Evolutionary conservation across 2,888 invertebrate genomes (phyloP).

Genomic region (Itoplectis maculator): DNA sequence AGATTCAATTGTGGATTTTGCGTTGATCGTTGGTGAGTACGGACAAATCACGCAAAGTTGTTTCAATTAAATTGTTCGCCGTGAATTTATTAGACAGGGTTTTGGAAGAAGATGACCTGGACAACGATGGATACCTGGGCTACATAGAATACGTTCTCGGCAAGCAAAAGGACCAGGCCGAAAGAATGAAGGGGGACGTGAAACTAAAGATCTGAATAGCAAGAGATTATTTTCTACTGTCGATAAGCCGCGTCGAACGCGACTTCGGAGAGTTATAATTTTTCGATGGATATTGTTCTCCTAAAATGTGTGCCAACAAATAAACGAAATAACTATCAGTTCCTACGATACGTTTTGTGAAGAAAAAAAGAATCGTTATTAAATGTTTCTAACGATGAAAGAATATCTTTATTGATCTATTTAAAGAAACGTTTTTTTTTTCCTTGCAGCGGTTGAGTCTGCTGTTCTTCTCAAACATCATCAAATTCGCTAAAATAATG

Average conservation of each 20-base stretch:
- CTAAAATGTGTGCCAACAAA: conserved; percentile 33
- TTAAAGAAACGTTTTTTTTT: neutral
- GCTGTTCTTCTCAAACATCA: neutral
- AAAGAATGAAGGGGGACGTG: conserved; percentile 60
- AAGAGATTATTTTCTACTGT: conserved; percentile 49
- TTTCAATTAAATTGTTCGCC: neutral
- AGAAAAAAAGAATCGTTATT: conserved; percentile 18
- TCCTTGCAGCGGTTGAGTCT: neutral
- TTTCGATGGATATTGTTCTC: conserved; percentile 53
- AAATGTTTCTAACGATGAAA: conserved; percentile 2
- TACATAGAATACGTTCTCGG: conserved; percentile 91
- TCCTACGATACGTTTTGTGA: conserved; percentile 14
- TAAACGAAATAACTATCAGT: conserved; percentile 31
- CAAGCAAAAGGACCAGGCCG: conserved; percentile 79
- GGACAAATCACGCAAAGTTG: no score
- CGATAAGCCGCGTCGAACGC: conserved; percentile 22
- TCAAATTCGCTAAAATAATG: neutral
- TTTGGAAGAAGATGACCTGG: conserved; percentile 92
- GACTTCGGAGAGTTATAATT: conserved; percentile 49
- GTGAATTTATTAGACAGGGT: conserved; percentile 95
- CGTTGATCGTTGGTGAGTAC: conserved; percentile 76
- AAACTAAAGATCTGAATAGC: conserved; percentile 71
- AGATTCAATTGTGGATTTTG: conserved; percentile 66
- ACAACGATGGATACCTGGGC: conserved; percentile 94
- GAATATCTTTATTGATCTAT: conserved; percentile 37